These are phyloP conservation scores for Cotesia chilonis DNA, from an alignment of 1,140 invertebrate genomes.

Conservation along the genomic window DNA sequence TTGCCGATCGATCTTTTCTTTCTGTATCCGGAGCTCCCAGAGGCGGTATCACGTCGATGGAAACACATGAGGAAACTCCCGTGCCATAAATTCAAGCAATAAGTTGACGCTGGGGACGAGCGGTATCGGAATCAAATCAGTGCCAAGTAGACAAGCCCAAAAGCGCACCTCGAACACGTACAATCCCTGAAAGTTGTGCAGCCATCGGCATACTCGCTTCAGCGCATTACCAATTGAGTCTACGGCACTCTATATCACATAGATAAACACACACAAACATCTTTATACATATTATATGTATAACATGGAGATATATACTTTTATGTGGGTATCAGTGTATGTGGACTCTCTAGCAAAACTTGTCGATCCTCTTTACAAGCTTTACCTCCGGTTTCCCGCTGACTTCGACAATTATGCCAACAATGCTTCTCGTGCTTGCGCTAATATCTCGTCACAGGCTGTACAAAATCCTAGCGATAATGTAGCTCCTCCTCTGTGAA, in stretches of 20 bases:
- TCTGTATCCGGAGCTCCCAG: neutral
- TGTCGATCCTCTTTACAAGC: slow-evolving; percentile 4
- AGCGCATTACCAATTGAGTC: slow-evolving; percentile 33
- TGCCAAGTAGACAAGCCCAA: slow-evolving; percentile 36
- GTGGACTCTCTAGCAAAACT: slow-evolving; percentile 4
- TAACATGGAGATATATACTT: too few relatives aligned
- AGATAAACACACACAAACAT: slow-evolving; percentile 1
- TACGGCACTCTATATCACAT: slow-evolving; percentile 25
- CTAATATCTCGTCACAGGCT: slow-evolving; percentile 17
- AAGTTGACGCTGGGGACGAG: slow-evolving; percentile 33
- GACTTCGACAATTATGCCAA: slow-evolving; percentile 28
- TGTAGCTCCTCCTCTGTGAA: neutral
- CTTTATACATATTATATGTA: neutral
- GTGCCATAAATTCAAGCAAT: slow-evolving; percentile 40
- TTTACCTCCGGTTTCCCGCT: slow-evolving; percentile 12
- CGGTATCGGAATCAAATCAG: slow-evolving; percentile 42
- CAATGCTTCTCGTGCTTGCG: slow-evolving; percentile 8
- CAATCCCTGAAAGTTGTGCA: slow-evolving; percentile 35
- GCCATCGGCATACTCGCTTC: slow-evolving; percentile 26
- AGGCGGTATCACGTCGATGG: slow-evolving; percentile 24
- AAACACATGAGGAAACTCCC: slow-evolving; percentile 33
- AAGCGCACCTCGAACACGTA: slow-evolving; percentile 33
- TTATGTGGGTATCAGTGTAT: neutral
- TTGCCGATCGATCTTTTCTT: neutral
- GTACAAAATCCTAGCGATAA: slow-evolving; percentile 14